Conservation (phyloP, 2,888 invertebrate species). For the Mesorhabditis spiculigera region DNA sequence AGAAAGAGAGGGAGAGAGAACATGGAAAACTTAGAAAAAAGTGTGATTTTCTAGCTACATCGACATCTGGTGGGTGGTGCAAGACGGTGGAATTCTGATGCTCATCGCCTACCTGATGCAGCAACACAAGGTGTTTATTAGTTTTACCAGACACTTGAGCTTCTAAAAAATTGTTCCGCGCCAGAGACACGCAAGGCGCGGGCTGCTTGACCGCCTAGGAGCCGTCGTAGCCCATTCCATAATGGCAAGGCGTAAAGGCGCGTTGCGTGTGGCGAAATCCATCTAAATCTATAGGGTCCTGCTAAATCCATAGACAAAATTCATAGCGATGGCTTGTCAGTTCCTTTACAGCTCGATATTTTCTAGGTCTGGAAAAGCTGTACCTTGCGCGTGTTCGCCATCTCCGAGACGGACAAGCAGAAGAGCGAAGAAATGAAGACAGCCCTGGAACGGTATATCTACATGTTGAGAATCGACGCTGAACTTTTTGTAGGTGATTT, state of each 20-base stretch:
- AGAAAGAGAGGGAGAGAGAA: slow-evolving; percentile 65
- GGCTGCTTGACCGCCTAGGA: too few species aligned
- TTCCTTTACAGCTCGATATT: neutral
- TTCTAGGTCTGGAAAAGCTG: slow-evolving; percentile 82
- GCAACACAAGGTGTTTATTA: slow-evolving; percentile 73
- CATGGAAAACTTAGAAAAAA: neutral
- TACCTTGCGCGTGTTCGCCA: slow-evolving; percentile 95
- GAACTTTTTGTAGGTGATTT: slow-evolving; percentile 66
- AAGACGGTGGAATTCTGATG: slow-evolving; percentile 97
- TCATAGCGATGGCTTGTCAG: too few species aligned
- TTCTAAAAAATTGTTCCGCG: too few species aligned
- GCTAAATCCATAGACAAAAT: too few species aligned
- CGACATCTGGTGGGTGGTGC: slow-evolving; percentile 95
- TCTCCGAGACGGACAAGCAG: slow-evolving; percentile 86
- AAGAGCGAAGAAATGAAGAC: slow-evolving; percentile 76
- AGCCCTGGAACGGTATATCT: slow-evolving; percentile 92
- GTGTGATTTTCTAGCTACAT: slow-evolving; percentile 66
- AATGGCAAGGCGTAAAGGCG: too few species aligned
- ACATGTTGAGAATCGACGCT: slow-evolving; percentile 87
- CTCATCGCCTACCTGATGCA: slow-evolving; percentile 71
- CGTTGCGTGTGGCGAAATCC: too few species aligned
- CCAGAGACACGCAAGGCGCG: too few species aligned
- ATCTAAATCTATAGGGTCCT: too few species aligned
- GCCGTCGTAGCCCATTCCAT: too few species aligned
- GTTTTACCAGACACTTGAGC: too few species aligned